Base-by-base conservation (phyloP, 2,113 vertebrate species). In the Sclerurus mexicanus region DNA sequence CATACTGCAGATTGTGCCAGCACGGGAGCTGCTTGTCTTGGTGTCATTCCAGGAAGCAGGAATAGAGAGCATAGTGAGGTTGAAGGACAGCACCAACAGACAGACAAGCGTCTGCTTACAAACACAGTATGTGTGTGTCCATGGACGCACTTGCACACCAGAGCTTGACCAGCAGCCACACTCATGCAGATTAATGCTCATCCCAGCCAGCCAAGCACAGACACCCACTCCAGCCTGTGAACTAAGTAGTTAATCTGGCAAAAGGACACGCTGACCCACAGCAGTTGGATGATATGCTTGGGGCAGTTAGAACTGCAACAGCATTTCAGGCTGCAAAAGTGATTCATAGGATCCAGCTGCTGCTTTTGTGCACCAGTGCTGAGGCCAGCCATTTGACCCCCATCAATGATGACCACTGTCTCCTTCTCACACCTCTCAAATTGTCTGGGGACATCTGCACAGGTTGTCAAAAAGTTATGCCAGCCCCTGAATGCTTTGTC, bases 111-210 rank as follows among this genome's bases (percentile, higher is more conserved):
- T 25, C 52, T 18, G 9, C 46, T 85, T 44, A 40, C 25, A 74
- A 18, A 59, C 0, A 1, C 16, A 37, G 42, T 28, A 7, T 49
- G 6, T 31, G 35, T 1, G 2, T 16, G 16, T 49, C 46, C 47
- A 4, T 8, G 15, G 47, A 9, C 2, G 3, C 10, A 14, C 22
- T 27, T 22, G 33, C 47, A 56, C 52, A 40, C 28, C 10, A 16
- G 14, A 66, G 21, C 28, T 42, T 71, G 28, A 19, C 35, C 6
- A 50, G 35, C 52, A 80, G 52, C 44, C 9, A 15, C 13, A 15
- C 21, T 55, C 27, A 10, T n/a, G 13, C 2, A 18, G 59, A 31
- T 23, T 25, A 22, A 6, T 35, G 18, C 22, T 59, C 39, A 21
- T 22, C 46, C 30, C 53, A 53, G 24, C 56, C 33, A 47, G 47